phyloP scores from a whole-genome alignment of 2,797 vertebrate species.

The Momotus momota region DNA sequence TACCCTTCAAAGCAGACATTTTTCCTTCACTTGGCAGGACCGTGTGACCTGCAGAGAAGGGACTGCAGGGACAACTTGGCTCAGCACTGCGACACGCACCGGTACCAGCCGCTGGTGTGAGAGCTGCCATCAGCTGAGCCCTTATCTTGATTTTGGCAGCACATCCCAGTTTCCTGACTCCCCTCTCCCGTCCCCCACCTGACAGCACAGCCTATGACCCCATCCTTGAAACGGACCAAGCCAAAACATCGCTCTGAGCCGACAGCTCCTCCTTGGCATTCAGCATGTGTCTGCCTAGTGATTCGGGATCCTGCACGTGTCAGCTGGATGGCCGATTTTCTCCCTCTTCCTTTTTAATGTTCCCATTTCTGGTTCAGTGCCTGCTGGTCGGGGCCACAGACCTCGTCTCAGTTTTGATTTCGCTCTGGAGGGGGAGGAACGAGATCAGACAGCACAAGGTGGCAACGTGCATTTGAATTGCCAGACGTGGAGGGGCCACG shows the following conservation, averaged over 20 bases:
- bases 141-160: neutral
- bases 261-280: neutral
- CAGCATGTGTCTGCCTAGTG: neutral
- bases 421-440: neutral
- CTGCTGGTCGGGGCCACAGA: neutral
- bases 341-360: neutral
- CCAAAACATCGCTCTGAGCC: rapidly evolving
- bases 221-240: neutral
- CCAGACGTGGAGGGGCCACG: rapidly evolving
- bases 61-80: neutral
- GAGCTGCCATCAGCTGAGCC: neutral
- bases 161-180: neutral
- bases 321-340: neutral
- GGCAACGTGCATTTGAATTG: neutral
- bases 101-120: neutral
- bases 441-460: neutral
- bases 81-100: neutral
- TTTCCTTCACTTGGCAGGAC: neutral
- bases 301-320: neutral
- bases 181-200: neutral
- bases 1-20: neutral
- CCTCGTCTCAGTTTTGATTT: neutral
- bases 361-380: conserved; percentile 20
- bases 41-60: neutral
- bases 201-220: neutral